Percentiles rank a stretch among this genome's conserved stretches.
These are phyloP conservation scores for Alviniconcha marisindica DNA, from an alignment of 1,140 invertebrate genomes.

Conservation along the genomic window DNA sequence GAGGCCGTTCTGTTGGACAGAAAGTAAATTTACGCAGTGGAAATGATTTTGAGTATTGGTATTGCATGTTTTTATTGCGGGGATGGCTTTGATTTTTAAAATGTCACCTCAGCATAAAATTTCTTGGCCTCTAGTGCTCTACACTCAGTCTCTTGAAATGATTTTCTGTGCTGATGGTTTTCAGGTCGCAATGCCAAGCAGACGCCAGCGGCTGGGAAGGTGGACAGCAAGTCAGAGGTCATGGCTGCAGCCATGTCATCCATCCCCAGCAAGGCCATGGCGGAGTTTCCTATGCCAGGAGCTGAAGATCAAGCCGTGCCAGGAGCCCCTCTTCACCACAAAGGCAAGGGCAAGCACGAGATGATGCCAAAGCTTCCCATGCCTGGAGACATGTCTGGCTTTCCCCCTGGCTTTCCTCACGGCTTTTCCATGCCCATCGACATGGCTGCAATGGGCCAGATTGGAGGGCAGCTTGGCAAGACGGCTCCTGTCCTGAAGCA, in stretches of 20 bases:
- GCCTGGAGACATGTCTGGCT: not conserved
- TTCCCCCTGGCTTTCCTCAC: not conserved
- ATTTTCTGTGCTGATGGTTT: no score
- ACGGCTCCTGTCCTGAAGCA: conserved; percentile 6
- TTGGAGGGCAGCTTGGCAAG: no score
- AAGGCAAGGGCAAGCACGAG: conserved; percentile 3
- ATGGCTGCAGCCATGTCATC: no score
- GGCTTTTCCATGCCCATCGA: not conserved
- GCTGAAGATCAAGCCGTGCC: not conserved
- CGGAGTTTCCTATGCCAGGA: not conserved
- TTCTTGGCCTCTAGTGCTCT: no score
- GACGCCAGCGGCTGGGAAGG: not conserved
- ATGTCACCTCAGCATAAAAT: no score
- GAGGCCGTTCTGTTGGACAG: no score
- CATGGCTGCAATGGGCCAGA: not conserved
- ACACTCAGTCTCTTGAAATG: no score
- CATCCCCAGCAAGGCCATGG: not conserved
- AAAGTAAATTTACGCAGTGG: no score
- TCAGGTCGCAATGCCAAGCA: not conserved
- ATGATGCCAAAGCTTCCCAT: not conserved
- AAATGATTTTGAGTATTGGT: no score
- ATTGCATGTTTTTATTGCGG: no score
- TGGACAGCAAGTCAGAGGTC: no score
- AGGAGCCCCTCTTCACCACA: not conserved
- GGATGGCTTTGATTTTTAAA: no score